Evolutionary conservation across 2,888 invertebrate species (phyloP).

Genomic region (Epiblema foenella): DNA sequence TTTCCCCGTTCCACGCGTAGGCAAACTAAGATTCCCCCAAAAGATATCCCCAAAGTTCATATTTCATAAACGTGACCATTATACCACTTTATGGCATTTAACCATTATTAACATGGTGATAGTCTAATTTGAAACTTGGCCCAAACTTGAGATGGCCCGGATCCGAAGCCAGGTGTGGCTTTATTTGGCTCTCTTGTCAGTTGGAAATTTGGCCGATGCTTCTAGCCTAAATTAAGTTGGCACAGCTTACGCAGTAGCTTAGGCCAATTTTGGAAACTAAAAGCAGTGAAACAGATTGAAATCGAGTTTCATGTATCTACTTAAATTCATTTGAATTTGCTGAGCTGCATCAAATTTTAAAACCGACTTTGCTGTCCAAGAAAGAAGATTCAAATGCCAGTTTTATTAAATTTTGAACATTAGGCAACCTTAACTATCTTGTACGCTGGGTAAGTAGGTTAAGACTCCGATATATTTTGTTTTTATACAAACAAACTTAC

Average conservation of each 20-base stretch:
- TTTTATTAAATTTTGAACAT: no score
- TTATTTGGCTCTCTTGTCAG: conserved; percentile 61
- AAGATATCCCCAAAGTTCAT: conserved; percentile 76
- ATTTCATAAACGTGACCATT: conserved; percentile 82
- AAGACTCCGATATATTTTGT: not conserved
- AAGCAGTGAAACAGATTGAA: conserved; percentile 12
- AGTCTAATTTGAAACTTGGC: conserved; percentile 71
- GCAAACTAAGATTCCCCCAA: conserved; percentile 59
- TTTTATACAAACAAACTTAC: no score
- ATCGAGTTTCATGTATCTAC: not conserved
- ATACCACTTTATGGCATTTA: conserved; percentile 33
- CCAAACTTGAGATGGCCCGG: conserved; percentile 47
- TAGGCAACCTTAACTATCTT: no score
- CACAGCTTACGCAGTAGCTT: conserved; percentile 46
- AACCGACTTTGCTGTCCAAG: no score
- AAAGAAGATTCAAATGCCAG: no score
- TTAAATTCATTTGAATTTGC: no score
- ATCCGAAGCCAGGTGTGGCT: conserved; percentile 66
- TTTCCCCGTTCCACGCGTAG: conserved; percentile 19
- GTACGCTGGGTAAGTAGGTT: not conserved
- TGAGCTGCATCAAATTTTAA: no score
- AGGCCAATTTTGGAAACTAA: conserved; percentile 20
- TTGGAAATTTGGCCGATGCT: conserved; percentile 62
- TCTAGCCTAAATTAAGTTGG: conserved; percentile 57
- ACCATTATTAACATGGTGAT: conserved; percentile 44